Base-by-base conservation (phyloP, 2,113 vertebrate genomes). In the Eidolon helvum region DNA sequence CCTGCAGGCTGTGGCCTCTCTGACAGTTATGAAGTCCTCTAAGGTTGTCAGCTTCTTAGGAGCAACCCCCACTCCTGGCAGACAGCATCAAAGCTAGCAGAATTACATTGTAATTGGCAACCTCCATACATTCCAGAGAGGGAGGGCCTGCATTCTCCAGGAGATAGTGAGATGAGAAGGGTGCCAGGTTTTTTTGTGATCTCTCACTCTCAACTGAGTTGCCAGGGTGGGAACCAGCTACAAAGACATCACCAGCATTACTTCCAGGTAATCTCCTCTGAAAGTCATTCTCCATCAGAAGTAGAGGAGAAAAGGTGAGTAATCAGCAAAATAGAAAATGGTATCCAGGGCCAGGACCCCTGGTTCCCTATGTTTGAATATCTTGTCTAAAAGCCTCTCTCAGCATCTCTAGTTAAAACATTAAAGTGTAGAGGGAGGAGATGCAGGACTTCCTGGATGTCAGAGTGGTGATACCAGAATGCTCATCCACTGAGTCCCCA, bases 21-120 rank as follows among this genome's bases (percentile, higher is more conserved):
- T 65, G 33, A 61, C 12, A 96, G 55, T 35, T 75, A 21, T 28
- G 74, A 66, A 65, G 92, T 43, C 45, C 59, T 84, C 61, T 77
- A 18, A 59, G 48, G 35, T 63, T 74, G 71, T 96, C 72, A 80
- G 22, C 57, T n/a, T 80, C 63, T 80, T 69, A 87, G 94, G 91
- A 96, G 82, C 86, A 77, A 59, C 71, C 89, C 22, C 65, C 11
- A 50, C 43, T 93, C 77, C 59, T 93, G 90, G 83, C 93, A 80
- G 78, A 85, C 55, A 88, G 59, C 15, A 26, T 82, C 86, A 40
- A 65, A 65, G 66, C 83, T 97, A 95, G 94, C 90, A 91, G 87
- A 95, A 74, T 22, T 59, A 33, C 5, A 30, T 57, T 85, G 80
- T 59, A 83, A 88, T 63, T 91, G 69, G 74, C 18, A 0, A 48